A percentile compares a stretch with the other conserved stretches of the same genome.
Evolutionary conservation across 2,113 vertebrate genomes (phyloP).

Genomic region (Pseudopodoces humilis): DNA sequence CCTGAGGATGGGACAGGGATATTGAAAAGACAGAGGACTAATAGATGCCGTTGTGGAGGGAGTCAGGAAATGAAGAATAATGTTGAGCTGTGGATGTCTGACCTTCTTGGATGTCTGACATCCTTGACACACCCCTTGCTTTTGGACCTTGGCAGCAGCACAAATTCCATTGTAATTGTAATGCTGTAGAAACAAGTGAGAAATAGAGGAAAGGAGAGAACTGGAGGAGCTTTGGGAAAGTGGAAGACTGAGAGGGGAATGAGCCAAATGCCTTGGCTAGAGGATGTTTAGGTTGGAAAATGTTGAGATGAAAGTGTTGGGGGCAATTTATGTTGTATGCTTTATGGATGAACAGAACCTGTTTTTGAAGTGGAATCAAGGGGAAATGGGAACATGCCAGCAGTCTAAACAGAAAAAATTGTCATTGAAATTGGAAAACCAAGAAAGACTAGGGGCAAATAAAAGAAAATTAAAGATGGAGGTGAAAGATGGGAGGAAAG

Average conservation of each 20-base stretch:
- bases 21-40: background rate
- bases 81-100: background rate
- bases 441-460: accelerated
- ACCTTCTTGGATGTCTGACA: background rate
- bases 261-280: background rate
- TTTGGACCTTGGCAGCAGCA: background rate
- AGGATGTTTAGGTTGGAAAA: background rate
- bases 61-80: background rate
- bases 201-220: background rate
- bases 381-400: background rate
- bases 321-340: background rate
- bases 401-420: background rate
- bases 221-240: background rate
- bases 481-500: background rate
- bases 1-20: background rate
- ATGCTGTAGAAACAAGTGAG: background rate
- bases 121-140: background rate
- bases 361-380: background rate
- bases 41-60: background rate
- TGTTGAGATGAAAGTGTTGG: background rate
- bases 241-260: background rate
- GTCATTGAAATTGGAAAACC: background rate
- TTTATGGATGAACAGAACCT: background rate
- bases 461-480: background rate
- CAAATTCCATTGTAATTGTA: background rate